phyloP scores from a whole-genome alignment of 2,888 invertebrate species.

The Chymomyza fuscimana region DNA sequence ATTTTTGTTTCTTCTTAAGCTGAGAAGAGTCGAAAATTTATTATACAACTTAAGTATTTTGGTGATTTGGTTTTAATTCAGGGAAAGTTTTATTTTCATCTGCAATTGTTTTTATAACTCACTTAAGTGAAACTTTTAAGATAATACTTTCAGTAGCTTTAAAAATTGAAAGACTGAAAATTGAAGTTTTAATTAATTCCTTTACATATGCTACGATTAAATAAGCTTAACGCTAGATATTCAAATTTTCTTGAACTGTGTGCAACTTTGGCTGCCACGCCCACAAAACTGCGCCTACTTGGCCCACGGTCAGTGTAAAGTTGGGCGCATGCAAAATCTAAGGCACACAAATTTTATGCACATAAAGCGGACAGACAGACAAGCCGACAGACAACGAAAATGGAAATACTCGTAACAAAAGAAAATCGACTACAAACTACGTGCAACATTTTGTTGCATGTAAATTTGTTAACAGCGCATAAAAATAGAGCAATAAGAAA shows the following conservation, averaged over 20 bases:
- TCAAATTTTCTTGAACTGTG: background rate
- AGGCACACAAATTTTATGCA: slow-evolving; percentile 58
- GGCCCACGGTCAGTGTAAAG: background rate
- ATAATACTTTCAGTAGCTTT: too few relatives aligned
- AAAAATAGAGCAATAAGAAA: slow-evolving; percentile 17
- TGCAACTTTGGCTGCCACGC: slow-evolving; percentile 24
- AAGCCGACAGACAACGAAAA: slow-evolving; percentile 14
- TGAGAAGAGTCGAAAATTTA: too few relatives aligned
- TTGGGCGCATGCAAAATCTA: slow-evolving; percentile 39
- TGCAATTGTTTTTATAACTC: too few relatives aligned
- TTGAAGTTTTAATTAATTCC: background rate
- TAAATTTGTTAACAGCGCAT: slow-evolving; percentile 53
- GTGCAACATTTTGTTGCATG: slow-evolving; percentile 58
- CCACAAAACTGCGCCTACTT: slow-evolving; percentile 11
- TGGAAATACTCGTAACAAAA: slow-evolving; percentile 11
- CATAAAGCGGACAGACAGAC: slow-evolving; percentile 26
- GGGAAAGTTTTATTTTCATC: too few relatives aligned
- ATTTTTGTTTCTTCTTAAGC: too few relatives aligned
- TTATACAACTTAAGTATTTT: too few relatives aligned
- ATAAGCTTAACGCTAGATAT: background rate
- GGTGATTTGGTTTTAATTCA: too few relatives aligned
- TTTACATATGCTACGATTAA: background rate
- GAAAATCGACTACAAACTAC: slow-evolving; percentile 29
- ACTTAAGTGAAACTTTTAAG: too few relatives aligned
- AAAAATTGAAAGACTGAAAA: too few relatives aligned